These are phyloP conservation scores for Harmothoe impar DNA, from an alignment of 2,888 invertebrate species.

Conservation along the genomic window DNA sequence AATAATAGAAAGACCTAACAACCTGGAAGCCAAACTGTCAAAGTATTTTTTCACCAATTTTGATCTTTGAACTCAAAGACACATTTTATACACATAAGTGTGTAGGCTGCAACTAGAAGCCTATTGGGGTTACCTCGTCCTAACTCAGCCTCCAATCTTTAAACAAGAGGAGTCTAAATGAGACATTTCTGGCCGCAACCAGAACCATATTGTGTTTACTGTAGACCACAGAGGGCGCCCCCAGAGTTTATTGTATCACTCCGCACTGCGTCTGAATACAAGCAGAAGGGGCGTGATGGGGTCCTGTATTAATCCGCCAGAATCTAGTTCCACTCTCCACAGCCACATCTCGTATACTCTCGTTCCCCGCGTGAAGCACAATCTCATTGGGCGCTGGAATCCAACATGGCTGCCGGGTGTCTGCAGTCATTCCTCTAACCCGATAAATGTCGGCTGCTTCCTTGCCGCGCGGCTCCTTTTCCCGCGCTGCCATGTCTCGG, in stretches of 20 bases:
- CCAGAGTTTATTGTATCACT: not conserved
- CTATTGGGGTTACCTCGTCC: too few species aligned
- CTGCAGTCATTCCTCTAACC: slow-evolving; percentile 54
- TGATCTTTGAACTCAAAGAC: too few species aligned
- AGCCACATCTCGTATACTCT: not conserved
- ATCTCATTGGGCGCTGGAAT: slow-evolving; percentile 27
- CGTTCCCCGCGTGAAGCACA: not conserved
- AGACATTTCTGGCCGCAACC: too few species aligned
- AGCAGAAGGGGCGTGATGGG: not conserved
- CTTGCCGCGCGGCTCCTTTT: not conserved
- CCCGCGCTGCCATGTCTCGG: slow-evolving; percentile 16
- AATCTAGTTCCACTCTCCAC: not conserved
- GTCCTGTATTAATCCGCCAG: not conserved
- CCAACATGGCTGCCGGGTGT: slow-evolving; percentile 47
- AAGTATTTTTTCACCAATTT: too few species aligned
- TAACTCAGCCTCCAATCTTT: too few species aligned
- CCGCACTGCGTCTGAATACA: not conserved
- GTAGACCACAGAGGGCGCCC: not conserved
- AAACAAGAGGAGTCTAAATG: too few species aligned
- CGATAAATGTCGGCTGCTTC: slow-evolving; percentile 44
- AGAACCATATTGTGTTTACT: too few species aligned
- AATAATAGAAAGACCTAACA: too few species aligned
- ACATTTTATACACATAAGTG: too few species aligned
- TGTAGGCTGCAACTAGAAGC: too few species aligned
- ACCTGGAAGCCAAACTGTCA: too few species aligned